Evolutionary conservation across 2,888 invertebrate genomes (phyloP).

Genomic region (Branchellion lobata): DNA sequence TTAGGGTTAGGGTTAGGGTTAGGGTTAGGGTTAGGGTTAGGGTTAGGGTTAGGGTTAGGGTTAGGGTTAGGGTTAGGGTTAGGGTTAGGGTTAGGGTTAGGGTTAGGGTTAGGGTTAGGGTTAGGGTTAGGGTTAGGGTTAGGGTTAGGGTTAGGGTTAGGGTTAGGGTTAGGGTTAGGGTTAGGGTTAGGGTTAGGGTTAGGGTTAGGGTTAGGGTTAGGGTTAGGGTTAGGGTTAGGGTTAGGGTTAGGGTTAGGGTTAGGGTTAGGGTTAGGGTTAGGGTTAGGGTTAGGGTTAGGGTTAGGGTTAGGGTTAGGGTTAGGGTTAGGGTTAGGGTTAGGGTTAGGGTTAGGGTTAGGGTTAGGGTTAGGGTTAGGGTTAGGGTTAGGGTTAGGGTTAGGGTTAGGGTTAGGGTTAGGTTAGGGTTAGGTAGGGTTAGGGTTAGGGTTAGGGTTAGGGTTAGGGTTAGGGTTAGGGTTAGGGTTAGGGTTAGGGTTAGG

Average conservation of each 20-base stretch:
- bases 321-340: conserved; percentile 48
- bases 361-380: conserved; percentile 51
- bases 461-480: conserved; percentile 51
- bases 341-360: conserved; percentile 51
- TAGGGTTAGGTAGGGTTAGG: conserved; percentile 51
- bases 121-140: conserved; percentile 49
- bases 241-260: conserved; percentile 52
- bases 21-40: conserved; percentile 48
- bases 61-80: conserved; percentile 50
- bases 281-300: conserved; percentile 52
- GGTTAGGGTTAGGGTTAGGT: conserved; percentile 52
- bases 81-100: conserved; percentile 49
- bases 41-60: conserved; percentile 48
- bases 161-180: conserved; percentile 51
- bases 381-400: conserved; percentile 51
- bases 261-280: conserved; percentile 52
- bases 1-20: conserved; percentile 48
- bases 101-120: conserved; percentile 48
- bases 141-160: conserved; percentile 50
- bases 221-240: conserved; percentile 52
- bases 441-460: conserved; percentile 50
- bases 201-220: conserved; percentile 53
- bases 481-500: conserved; percentile 50
- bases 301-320: conserved; percentile 52
- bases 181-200: conserved; percentile 51